These are phyloP conservation scores for Nasonovia ribisnigri DNA, from an alignment of 2,888 invertebrate species.

Conservation along the genomic window DNA sequence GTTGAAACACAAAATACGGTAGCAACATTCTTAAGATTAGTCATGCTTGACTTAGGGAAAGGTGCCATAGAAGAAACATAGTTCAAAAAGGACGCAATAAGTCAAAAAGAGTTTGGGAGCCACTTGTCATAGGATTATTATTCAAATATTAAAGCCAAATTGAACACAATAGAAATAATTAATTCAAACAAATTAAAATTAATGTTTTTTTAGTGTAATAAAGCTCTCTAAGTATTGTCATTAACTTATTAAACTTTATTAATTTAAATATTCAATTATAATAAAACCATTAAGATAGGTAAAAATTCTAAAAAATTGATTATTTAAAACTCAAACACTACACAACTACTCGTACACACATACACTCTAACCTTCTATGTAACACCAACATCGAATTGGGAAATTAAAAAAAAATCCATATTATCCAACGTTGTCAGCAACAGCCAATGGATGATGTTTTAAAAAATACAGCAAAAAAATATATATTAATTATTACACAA, in stretches of 20 bases:
- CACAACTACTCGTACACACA: constrained; percentile 12
- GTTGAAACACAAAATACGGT: not conserved
- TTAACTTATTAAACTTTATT: not conserved
- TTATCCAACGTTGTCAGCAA: constrained; percentile 45
- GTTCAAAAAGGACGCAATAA: not conserved
- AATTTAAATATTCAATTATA: not conserved
- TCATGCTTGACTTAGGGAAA: not conserved
- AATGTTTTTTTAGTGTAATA: not conserved
- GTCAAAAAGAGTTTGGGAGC: not conserved
- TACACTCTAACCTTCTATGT: constrained; percentile 55
- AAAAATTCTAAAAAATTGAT: not conserved
- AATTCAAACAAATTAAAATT: not conserved
- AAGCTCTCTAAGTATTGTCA: not conserved
- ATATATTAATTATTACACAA: constrained; percentile 42
- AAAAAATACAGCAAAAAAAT: constrained; percentile 62
- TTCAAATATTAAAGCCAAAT: not conserved
- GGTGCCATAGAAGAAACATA: not conserved
- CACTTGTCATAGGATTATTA: not conserved
- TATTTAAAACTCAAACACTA: constrained; percentile 36
- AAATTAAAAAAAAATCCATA: constrained; percentile 58
- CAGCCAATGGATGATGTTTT: constrained; percentile 31
- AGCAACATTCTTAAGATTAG: not conserved
- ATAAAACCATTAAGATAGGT: not conserved
- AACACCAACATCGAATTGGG: constrained; percentile 44
- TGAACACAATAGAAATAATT: not conserved